Percentiles rank a stretch among this genome's conserved stretches.
Evolutionary conservation across 2,888 invertebrate species (phyloP).

Genomic region (Desoria tigrina): DNA sequence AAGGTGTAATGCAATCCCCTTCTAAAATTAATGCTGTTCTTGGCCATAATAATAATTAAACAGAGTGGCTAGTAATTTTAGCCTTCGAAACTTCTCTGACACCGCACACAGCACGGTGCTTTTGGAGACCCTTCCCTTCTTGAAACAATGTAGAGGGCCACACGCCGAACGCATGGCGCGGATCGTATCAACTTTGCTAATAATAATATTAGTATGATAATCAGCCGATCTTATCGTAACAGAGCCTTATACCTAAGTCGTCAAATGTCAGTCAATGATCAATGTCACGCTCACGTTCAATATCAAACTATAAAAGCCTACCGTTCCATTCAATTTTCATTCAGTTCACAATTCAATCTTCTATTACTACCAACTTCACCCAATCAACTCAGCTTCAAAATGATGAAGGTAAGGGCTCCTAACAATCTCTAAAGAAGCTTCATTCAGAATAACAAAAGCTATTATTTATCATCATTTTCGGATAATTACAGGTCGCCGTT

Average conservation of each 20-base stretch:
- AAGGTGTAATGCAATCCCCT: not conserved
- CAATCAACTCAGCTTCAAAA: not conserved
- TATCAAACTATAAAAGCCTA: slow-evolving; percentile 9
- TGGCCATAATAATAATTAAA: not conserved
- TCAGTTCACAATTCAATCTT: not conserved
- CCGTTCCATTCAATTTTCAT: not conserved
- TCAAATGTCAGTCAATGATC: not conserved
- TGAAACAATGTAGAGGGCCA: too few species aligned
- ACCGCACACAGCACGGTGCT: not conserved
- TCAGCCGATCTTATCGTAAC: too few species aligned
- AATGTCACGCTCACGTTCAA: slow-evolving; percentile 5
- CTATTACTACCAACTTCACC: not conserved
- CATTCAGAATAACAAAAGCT: too few species aligned
- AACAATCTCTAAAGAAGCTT: too few species aligned
- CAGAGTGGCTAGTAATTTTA: not conserved
- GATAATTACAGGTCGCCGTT: slow-evolving; percentile 25
- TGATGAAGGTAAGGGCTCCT: slow-evolving; percentile 2
- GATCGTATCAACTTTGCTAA: too few species aligned
- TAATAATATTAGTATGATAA: too few species aligned
- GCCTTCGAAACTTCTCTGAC: not conserved
- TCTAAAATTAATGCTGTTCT: slow-evolving; percentile 1
- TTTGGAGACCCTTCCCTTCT: too few species aligned
- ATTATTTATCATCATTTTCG: not conserved
- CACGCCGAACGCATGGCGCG: too few species aligned
- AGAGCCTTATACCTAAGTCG: too few species aligned